phyloP scores from a whole-genome alignment of 2,113 vertebrate species.

The Phainopepla nitens region DNA sequence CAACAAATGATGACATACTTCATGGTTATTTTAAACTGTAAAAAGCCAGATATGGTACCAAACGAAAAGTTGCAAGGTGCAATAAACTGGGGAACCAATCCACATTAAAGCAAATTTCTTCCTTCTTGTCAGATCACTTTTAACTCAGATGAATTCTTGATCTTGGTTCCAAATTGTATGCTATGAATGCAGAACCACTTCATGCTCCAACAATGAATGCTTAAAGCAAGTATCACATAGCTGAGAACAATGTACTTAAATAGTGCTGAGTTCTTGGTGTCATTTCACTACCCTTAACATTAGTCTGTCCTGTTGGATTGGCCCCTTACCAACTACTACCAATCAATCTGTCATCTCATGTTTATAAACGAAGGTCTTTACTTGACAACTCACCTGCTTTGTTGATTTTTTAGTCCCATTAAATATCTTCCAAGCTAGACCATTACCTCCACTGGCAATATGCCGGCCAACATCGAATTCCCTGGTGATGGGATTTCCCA shows the following conservation, averaged over 20 bases:
- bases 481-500: slow-evolving; percentile 97
- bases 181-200: not conserved
- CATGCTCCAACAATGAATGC: not conserved
- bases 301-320: not conserved
- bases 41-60: not conserved
- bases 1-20: not conserved
- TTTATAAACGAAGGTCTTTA: not conserved
- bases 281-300: not conserved
- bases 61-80: not conserved
- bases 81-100: not conserved
- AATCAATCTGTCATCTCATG: not conserved
- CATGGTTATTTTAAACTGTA: not conserved
- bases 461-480: slow-evolving; percentile 97
- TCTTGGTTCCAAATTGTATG: not conserved
- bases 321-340: not conserved
- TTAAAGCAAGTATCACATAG: not conserved
- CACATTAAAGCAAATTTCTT: not conserved
- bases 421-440: slow-evolving; percentile 96
- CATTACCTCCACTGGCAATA: slow-evolving; percentile 92
- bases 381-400: slow-evolving; percentile 84
- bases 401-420: slow-evolving; percentile 98
- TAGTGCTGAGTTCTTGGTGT: not conserved
- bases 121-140: not conserved
- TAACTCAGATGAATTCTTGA: not conserved
- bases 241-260: not conserved